Conservation (phyloP, 2,888 invertebrate species). For the Geophilus truncorum region DNA sequence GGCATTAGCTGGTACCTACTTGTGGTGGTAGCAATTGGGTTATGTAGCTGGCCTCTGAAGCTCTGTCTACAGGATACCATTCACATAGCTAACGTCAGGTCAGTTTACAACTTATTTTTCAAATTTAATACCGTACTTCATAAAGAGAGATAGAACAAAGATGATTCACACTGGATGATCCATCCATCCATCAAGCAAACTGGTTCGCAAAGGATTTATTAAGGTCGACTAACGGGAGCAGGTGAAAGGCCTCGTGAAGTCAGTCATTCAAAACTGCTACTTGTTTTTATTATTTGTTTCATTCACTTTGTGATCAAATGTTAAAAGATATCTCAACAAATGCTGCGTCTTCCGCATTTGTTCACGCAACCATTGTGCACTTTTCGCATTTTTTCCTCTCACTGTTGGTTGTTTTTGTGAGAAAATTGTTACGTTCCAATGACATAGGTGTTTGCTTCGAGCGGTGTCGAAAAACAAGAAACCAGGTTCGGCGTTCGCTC, state of each 20-base stretch:
- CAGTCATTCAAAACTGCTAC: too few species aligned
- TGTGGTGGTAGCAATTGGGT: neutral
- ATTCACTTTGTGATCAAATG: too few species aligned
- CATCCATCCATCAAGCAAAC: neutral
- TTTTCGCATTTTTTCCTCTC: neutral
- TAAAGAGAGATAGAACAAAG: neutral
- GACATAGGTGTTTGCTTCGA: too few species aligned
- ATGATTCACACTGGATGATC: neutral
- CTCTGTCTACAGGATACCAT: neutral
- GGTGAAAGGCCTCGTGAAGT: neutral
- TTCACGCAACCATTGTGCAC: neutral
- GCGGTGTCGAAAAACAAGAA: too few species aligned
- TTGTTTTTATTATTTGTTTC: neutral
- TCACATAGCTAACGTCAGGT: neutral
- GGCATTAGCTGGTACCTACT: too few species aligned
- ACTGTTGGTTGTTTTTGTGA: neutral
- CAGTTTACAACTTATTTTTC: neutral
- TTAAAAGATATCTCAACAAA: too few species aligned
- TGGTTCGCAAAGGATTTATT: neutral
- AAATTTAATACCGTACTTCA: too few species aligned
- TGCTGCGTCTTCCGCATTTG: neutral
- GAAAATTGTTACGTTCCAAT: too few species aligned
- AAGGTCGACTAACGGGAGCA: neutral
- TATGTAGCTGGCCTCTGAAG: neutral
- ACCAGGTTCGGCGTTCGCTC: neutral